phyloP scores from a whole-genome alignment of 1,140 invertebrate genomes.

The Anastrepha obliqua region DNA sequence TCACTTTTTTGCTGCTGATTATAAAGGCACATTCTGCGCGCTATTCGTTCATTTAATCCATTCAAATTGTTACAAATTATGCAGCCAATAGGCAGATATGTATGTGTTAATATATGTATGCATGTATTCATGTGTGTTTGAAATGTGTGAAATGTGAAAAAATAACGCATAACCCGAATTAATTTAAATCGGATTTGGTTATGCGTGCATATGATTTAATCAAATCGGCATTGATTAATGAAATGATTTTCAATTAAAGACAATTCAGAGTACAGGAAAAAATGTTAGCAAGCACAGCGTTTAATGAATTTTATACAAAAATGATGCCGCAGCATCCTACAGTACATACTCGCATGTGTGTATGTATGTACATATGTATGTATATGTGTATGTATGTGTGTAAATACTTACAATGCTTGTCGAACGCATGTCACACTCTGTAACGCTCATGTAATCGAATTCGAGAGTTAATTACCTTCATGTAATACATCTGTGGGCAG shows the following conservation, averaged over 20 bases:
- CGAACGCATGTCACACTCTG: not conserved
- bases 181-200: slow-evolving; percentile 53
- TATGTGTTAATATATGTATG: no score
- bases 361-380: not conserved
- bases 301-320: slow-evolving; percentile 15
- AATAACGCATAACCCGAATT: slow-evolving; percentile 14
- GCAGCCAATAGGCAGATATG: no score
- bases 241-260: slow-evolving; percentile 44
- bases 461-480: slow-evolving; percentile 18
- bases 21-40: no score
- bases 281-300: not conserved
- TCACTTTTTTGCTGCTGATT: no score
- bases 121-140: no score
- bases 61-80: slow-evolving; percentile 37
- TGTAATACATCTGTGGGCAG: no score
- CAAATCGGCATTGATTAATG: slow-evolving; percentile 36
- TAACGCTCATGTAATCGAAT: slow-evolving; percentile 38
- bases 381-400: not conserved
- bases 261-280: not conserved
- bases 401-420: slow-evolving; percentile 4
- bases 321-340: not conserved
- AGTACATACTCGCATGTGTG: not conserved
- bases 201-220: slow-evolving; percentile 42
- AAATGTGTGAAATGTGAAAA: not conserved
- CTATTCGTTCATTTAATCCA: not conserved